phyloP scores from a whole-genome alignment of 2,113 vertebrate species.

The Chamaea fasciata region DNA sequence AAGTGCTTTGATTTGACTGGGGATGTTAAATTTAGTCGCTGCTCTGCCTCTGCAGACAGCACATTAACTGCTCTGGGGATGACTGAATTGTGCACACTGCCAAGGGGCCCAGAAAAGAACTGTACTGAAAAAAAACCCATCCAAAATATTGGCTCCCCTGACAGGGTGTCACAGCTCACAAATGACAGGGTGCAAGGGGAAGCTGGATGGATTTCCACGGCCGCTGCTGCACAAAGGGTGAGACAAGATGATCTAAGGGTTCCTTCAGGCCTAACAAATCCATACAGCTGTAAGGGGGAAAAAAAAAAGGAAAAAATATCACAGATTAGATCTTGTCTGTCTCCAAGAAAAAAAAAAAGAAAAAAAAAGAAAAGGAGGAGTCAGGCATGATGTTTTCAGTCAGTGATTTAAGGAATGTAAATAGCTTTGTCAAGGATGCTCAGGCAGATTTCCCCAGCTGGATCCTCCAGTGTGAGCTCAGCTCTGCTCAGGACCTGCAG shows the following conservation, averaged over 20 bases:
- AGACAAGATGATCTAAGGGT: slow-evolving; percentile 17
- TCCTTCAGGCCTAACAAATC: slow-evolving; percentile 1
- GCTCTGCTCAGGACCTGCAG: background rate
- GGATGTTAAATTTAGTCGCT: background rate
- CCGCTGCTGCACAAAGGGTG: background rate
- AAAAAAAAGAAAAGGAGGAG: background rate
- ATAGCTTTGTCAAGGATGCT: background rate
- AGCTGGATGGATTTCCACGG: background rate
- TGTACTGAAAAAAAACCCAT: background rate
- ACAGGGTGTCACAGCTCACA: background rate
- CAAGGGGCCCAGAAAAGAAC: background rate
- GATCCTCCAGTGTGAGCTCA: background rate
- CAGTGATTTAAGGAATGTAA: slow-evolving; percentile 11
- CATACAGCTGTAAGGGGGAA: background rate
- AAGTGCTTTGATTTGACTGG: background rate
- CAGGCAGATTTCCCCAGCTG: background rate
- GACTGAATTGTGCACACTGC: background rate
- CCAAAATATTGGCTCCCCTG: background rate
- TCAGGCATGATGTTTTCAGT: background rate
- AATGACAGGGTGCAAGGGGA: background rate
- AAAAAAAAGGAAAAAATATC: background rate
- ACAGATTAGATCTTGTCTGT: slow-evolving; percentile 6
- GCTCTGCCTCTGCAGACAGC: slow-evolving; percentile 18
- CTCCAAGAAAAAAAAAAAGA: background rate
- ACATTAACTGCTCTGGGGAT: background rate